phyloP scores from a whole-genome alignment of 2,113 vertebrate species.

The Odocoileus virginianus region DNA sequence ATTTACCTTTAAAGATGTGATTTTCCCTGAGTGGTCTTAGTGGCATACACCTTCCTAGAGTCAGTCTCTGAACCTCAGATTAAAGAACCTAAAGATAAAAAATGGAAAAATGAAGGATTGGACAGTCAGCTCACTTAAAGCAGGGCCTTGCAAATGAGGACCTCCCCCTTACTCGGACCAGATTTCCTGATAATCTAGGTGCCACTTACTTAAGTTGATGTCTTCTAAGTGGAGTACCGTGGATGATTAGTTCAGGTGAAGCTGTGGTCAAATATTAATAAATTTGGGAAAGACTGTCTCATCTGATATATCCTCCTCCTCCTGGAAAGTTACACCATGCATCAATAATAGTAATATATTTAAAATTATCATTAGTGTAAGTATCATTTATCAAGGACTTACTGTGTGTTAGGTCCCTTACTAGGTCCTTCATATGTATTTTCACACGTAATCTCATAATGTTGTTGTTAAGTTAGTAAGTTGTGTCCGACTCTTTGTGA shows the following conservation, averaged over 20 bases:
- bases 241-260: not conserved
- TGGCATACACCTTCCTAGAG: not conserved
- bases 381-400: not conserved
- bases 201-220: not conserved
- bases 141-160: not conserved
- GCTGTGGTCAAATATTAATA: not conserved
- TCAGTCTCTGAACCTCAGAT: not conserved
- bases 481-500: not conserved
- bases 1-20: not conserved
- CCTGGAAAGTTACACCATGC: not conserved
- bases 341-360: not conserved
- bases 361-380: not conserved
- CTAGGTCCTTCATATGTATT: not conserved
- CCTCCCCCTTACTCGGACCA: too few species aligned
- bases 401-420: not conserved
- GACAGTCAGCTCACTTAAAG: not conserved
- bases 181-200: not conserved
- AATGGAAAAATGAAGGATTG: not conserved
- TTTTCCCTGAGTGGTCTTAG: not conserved
- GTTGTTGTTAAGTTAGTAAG: not conserved
- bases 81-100: not conserved
- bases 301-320: not conserved
- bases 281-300: not conserved
- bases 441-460: not conserved
- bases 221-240: not conserved